Conservation (phyloP, 1,140 invertebrate species). For the Drosophila paulistorum region DNA sequence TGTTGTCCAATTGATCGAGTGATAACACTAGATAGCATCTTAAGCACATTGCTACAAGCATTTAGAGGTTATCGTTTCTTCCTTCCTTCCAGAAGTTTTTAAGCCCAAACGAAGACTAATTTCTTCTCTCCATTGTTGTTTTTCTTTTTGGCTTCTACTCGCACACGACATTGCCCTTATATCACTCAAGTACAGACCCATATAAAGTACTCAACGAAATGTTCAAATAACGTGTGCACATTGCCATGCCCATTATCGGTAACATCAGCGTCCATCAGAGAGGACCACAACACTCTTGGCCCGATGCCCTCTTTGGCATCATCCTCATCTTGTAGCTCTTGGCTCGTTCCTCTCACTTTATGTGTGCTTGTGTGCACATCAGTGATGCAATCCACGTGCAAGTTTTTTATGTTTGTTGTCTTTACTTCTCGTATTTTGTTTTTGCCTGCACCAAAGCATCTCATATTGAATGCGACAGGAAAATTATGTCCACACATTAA, state of each 20-base stretch:
- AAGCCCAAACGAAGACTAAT: constrained; percentile 1
- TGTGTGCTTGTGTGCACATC: constrained; percentile 37
- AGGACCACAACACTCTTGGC: constrained; percentile 41
- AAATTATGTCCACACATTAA: constrained; percentile 81
- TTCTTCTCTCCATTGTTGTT: not conserved
- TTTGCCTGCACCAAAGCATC: constrained; percentile 27
- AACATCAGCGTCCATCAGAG: constrained; percentile 58
- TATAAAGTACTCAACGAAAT: constrained; percentile 60
- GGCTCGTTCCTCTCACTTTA: not conserved
- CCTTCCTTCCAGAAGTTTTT: not conserved
- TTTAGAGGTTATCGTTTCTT: not conserved
- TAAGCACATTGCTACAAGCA: not conserved
- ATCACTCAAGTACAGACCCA: constrained; percentile 50
- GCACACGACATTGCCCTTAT: constrained; percentile 33
- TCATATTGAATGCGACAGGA: constrained; percentile 76
- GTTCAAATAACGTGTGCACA: constrained; percentile 74
- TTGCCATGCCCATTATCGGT: constrained; percentile 76
- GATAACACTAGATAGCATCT: not conserved
- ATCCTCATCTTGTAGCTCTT: not conserved
- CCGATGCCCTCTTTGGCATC: not conserved
- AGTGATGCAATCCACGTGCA: constrained; percentile 77
- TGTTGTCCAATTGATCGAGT: too few relatives aligned
- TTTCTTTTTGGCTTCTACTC: not conserved
- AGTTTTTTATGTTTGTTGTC: constrained; percentile 66
- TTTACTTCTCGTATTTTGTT: constrained; percentile 30